These are phyloP conservation scores for Quadroppia sp. DNA, from an alignment of 2,888 invertebrate genomes.

Conservation along the genomic window DNA sequence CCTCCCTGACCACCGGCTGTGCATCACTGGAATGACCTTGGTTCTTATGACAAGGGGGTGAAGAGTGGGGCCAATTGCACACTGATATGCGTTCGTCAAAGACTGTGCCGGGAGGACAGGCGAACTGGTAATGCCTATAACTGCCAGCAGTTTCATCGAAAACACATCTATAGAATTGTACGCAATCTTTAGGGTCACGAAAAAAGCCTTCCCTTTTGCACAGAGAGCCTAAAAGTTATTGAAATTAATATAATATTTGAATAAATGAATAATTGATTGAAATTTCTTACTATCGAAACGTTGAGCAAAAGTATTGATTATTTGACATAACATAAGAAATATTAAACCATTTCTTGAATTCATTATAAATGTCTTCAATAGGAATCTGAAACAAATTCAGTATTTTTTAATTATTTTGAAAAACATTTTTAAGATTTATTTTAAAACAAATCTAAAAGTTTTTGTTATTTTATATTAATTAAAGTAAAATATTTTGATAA, in stretches of 20 bases:
- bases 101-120: constrained; percentile 71
- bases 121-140: constrained; percentile 73
- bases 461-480: too few species aligned
- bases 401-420: too few species aligned
- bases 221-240: background rate
- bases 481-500: too few species aligned
- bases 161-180: constrained; percentile 71
- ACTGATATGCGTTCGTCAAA: constrained; percentile 60
- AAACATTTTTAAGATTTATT: too few species aligned
- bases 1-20: background rate
- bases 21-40: background rate
- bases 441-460: too few species aligned
- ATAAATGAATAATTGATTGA: background rate
- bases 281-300: constrained; percentile 1
- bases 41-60: constrained; percentile 67
- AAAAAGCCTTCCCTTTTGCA: constrained; percentile 47
- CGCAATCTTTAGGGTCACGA: constrained; percentile 47
- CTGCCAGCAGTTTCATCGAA: constrained; percentile 55
- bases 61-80: constrained; percentile 72
- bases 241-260: background rate
- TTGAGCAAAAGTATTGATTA: background rate
- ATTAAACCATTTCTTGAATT: background rate
- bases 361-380: background rate
- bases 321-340: background rate
- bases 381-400: background rate